These are phyloP conservation scores for Merops nubicus DNA, from an alignment of 2,113 vertebrate species.

Conservation along the genomic window DNA sequence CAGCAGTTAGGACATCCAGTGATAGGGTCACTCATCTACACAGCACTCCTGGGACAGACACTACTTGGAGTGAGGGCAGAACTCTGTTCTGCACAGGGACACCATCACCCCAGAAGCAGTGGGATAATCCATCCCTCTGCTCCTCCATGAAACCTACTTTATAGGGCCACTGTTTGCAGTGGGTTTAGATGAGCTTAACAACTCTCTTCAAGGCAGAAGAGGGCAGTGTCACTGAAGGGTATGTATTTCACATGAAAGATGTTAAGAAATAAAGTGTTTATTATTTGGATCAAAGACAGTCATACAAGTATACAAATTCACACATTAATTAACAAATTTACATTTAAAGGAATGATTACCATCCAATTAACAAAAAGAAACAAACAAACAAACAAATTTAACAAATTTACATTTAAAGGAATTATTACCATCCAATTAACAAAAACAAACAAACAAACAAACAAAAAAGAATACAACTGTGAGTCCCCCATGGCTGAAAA, in stretches of 20 bases:
- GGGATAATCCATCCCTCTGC: not conserved
- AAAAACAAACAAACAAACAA: too few species aligned
- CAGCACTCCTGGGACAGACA: not conserved
- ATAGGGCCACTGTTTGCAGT: not conserved
- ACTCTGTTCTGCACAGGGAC: not conserved
- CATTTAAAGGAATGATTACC: not conserved
- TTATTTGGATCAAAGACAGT: not conserved
- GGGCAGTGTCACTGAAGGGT: not conserved
- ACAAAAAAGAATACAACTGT: not conserved
- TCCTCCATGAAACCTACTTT: not conserved
- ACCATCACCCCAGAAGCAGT: not conserved
- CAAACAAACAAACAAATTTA: too few species aligned
- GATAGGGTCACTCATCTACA: not conserved
- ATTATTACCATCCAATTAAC: not conserved
- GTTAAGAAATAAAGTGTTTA: not conserved
- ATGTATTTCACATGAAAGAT: not conserved
- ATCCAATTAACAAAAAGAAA: too few species aligned
- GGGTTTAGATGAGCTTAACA: not conserved
- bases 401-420: not conserved
- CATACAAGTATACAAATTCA: not conserved
- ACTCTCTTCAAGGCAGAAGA: not conserved
- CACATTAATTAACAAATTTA: not conserved
- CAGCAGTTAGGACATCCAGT: not conserved
- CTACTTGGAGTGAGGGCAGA: not conserved
- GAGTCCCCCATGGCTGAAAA: accelerated